phyloP scores from a whole-genome alignment of 2,888 invertebrate species.

The Entomobrya proxima region DNA sequence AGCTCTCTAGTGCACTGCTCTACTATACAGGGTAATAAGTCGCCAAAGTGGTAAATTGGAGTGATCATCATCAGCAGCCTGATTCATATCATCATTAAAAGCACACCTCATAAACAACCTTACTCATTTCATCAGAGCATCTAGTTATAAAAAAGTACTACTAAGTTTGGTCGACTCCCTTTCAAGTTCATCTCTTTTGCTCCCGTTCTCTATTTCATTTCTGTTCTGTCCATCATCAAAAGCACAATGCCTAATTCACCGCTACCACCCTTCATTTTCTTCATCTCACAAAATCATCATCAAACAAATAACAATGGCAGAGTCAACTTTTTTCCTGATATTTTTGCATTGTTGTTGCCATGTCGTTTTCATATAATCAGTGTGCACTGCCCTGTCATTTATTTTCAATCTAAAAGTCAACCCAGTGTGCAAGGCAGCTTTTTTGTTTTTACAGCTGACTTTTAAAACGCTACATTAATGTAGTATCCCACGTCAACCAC shows the following conservation, averaged over 20 bases:
- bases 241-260: constrained; percentile 13
- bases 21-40: not conserved
- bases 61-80: not conserved
- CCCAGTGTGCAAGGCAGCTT: no score
- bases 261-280: constrained; percentile 45
- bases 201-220: constrained; percentile 7
- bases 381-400: no score
- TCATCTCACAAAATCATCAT: constrained; percentile 20
- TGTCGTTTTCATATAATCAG: no score
- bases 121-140: constrained; percentile 26
- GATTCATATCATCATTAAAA: constrained; percentile 56
- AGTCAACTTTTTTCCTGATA: not conserved
- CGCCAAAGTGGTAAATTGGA: not conserved
- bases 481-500: not conserved
- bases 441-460: no score
- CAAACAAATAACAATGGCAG: constrained; percentile 34
- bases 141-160: constrained; percentile 37
- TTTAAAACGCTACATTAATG: no score
- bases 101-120: constrained; percentile 47
- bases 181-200: constrained; percentile 36
- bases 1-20: not conserved
- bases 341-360: constrained; percentile 7
- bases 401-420: no score
- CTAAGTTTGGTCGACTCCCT: constrained; percentile 41
- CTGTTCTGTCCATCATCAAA: constrained; percentile 36